Evolutionary conservation across 2,797 vertebrate species (phyloP).

Genomic region (Artibeus jamaicensis): DNA sequence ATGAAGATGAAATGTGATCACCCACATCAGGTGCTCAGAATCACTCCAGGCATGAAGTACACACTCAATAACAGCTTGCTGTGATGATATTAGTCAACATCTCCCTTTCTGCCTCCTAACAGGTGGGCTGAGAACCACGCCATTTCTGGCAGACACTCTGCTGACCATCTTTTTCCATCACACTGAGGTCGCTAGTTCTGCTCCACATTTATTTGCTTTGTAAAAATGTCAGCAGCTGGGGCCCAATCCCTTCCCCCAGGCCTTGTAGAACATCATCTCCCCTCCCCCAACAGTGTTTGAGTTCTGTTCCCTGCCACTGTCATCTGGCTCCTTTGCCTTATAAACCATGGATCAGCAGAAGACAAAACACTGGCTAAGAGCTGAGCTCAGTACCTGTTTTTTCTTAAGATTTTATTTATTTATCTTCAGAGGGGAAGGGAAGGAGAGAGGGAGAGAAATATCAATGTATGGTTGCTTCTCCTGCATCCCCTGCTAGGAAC

Average conservation of each 20-base stretch:
- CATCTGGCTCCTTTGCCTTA: conserved; percentile 52
- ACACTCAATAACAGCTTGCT: conserved; percentile 76
- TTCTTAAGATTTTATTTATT: too few relatives aligned
- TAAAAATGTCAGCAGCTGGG: conserved; percentile 72
- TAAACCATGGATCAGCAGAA: conserved; percentile 55
- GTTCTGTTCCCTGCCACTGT: conserved; percentile 17
- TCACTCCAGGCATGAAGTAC: not conserved
- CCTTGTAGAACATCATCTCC: not conserved
- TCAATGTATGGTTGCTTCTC: too few relatives aligned
- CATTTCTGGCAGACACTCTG: conserved; percentile 58
- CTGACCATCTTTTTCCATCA: conserved; percentile 72
- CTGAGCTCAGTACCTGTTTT: conserved; percentile 36
- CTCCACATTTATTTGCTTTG: conserved; percentile 70
- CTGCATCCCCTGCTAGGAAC: too few relatives aligned
- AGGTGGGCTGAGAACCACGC: conserved; percentile 82
- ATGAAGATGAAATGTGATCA: not conserved
- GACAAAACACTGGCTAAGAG: conserved; percentile 43
- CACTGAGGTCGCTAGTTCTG: conserved; percentile 65
- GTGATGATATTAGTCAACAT: conserved; percentile 87
- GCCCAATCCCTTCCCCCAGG: not conserved
- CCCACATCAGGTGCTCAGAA: not conserved
- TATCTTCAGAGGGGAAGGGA: too few relatives aligned
- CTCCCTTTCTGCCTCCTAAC: conserved; percentile 88
- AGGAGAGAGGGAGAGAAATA: too few relatives aligned
- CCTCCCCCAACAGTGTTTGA: not conserved